Base-by-base conservation (phyloP, 2,888 invertebrate genomes). In the Pantelozetes paolii region DNA sequence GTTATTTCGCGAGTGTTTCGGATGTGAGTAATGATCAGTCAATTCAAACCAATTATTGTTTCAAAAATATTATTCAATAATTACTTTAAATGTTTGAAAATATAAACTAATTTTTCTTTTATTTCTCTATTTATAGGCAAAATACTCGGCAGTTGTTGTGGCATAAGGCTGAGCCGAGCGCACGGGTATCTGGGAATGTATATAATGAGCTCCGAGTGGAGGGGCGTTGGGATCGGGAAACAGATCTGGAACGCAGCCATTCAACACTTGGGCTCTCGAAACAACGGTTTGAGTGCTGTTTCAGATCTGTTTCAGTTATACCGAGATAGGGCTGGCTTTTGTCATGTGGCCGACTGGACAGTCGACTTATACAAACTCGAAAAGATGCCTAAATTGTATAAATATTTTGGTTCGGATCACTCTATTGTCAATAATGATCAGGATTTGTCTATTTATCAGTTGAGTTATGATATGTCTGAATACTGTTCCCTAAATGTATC, bases 121-220 rank as follows among this genome's bases (percentile, higher is more conserved):
- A n/a, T 50, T n/a, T 50, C 2, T 20, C 3, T 50, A 23, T 28
- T 30, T 28, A 15, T 71, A 67, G 77, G 77, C 30, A 32, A 75
- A 70, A 77, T 78, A 20, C 72, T 73, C 40, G 78, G 78, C 13
- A 75, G 75, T 40, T 78, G 78, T 59, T 62, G 76, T 72, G 78
- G 76, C 2, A 75, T 77, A n/a, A 71, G 75, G 13, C 54, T 77
- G 1, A 75, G 77, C 9, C 73, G 75, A 23, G 23, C 64, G 64
- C 78, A 77, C 50, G 78, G 77, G n/a, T 77, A 77, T 48, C 74
- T 78, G 11, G 78, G 78, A 20, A 77, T 78, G 77, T 78, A 77
- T 71, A 76, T 77, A 5, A 77, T 78, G 1, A 73, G 74, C 50
- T 36, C 20, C 0, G 75, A 71, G 18, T 76, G 71, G 28, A 45